Percentiles rank a stretch among this genome's conserved stretches.
Evolutionary conservation across 1,140 invertebrate species (phyloP).

Genomic region (Zaprionus africanus): DNA sequence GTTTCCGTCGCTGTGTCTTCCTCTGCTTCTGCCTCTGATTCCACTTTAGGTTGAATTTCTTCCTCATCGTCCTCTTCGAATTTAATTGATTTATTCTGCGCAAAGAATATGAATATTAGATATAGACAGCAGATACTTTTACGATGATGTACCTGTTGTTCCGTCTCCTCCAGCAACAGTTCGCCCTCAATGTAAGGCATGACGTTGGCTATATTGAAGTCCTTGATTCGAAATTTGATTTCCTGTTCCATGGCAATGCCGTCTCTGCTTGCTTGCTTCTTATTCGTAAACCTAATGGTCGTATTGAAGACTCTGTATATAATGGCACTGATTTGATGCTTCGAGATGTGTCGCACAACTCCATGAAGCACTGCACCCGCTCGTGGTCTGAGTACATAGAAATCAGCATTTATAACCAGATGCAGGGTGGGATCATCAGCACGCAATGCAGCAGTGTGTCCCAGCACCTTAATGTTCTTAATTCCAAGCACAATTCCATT

Average conservation of each 20-base stretch:
- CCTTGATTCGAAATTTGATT: slow-evolving; percentile 77
- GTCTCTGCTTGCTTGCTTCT: slow-evolving; percentile 35
- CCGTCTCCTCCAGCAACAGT: slow-evolving; percentile 48
- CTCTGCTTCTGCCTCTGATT: slow-evolving; percentile 34
- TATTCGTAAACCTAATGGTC: slow-evolving; percentile 70
- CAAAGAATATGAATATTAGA: neutral
- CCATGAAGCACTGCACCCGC: slow-evolving; percentile 85
- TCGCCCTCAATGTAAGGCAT: slow-evolving; percentile 83
- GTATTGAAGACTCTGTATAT: slow-evolving; percentile 83
- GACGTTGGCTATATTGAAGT: slow-evolving; percentile 70
- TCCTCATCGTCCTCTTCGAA: slow-evolving; percentile 40
- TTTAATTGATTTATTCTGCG: slow-evolving; percentile 48
- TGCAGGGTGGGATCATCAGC: slow-evolving; percentile 86
- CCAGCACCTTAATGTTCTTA: slow-evolving; percentile 86
- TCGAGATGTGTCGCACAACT: slow-evolving; percentile 69
- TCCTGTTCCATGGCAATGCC: slow-evolving; percentile 69
- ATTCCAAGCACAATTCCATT: slow-evolving; percentile 87
- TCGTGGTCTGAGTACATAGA: slow-evolving; percentile 86
- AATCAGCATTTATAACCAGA: slow-evolving; percentile 84
- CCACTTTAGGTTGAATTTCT: neutral
- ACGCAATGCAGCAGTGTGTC: slow-evolving; percentile 81
- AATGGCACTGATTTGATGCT: slow-evolving; percentile 71
- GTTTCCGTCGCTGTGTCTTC: slow-evolving; percentile 7
- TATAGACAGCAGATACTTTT: neutral
- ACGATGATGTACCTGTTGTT: slow-evolving; percentile 27